Conservation (phyloP, 1,140 invertebrate genomes). For the Latrodectus geometricus region DNA sequence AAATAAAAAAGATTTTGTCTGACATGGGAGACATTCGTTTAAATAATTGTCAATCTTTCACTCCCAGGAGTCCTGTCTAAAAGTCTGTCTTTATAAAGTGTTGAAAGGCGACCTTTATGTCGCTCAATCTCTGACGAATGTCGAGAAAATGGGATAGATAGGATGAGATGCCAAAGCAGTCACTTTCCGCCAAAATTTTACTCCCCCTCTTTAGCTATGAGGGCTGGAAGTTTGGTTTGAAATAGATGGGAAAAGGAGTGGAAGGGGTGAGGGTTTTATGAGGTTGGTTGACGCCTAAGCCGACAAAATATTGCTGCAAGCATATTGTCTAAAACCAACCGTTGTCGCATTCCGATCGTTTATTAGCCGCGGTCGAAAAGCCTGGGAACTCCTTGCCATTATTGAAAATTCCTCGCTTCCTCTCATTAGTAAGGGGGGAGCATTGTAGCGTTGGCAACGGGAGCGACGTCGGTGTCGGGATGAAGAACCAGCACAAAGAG, state of each 20-base stretch:
- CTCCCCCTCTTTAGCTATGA: constrained; percentile 2
- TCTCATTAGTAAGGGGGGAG: constrained; percentile 50
- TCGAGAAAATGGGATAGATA: background rate
- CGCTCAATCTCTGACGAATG: background rate
- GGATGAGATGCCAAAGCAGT: constrained; percentile 13
- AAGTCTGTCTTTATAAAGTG: background rate
- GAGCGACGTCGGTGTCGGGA: constrained; percentile 17
- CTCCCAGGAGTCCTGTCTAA: no score
- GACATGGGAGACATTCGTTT: no score
- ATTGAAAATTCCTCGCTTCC: constrained; percentile 62
- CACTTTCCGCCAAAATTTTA: constrained; percentile 32
- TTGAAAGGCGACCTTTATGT: background rate
- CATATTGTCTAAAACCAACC: constrained; percentile 64
- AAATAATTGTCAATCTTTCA: no score
- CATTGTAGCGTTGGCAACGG: constrained; percentile 13
- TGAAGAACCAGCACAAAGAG: constrained; percentile 44
- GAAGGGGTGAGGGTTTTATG: constrained; percentile 58
- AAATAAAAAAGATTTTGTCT: no score
- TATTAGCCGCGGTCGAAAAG: constrained; percentile 60
- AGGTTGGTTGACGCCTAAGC: constrained; percentile 62
- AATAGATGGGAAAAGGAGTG: constrained; percentile 52
- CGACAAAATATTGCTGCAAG: constrained; percentile 64
- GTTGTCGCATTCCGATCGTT: constrained; percentile 62
- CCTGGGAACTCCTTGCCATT: constrained; percentile 51
- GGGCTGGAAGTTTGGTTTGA: constrained; percentile 10